These are phyloP conservation scores for Oncorhynchus gorbuscha DNA, from an alignment of 2,113 vertebrate genomes.

Conservation along the genomic window DNA sequence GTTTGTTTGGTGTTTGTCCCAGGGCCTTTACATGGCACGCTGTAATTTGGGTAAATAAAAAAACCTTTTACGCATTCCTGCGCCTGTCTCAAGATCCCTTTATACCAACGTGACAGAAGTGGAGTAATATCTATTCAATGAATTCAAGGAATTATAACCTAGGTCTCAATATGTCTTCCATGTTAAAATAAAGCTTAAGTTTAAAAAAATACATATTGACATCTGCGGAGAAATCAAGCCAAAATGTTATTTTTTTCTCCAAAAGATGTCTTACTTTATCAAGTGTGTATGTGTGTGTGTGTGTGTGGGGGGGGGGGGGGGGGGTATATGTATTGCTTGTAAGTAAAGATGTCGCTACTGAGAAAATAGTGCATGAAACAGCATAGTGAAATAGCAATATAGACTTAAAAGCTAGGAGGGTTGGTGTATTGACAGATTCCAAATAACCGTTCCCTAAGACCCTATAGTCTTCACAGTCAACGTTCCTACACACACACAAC, in stretches of 20 bases:
- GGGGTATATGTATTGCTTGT: too few relatives aligned
- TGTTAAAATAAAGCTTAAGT: too few relatives aligned
- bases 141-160: too few relatives aligned
- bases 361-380: not conserved
- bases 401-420: not conserved
- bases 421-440: conserved; percentile 9
- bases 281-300: too few relatives aligned
- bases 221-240: not conserved
- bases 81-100: too few relatives aligned
- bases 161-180: too few relatives aligned
- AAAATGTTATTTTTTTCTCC: not conserved
- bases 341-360: not conserved
- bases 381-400: not conserved
- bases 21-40: too few relatives aligned
- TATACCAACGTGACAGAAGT: too few relatives aligned
- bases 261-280: not conserved
- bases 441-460: not conserved
- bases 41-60: too few relatives aligned
- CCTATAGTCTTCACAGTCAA: not conserved
- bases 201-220: not conserved
- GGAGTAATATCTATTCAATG: not conserved
- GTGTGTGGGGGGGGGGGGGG: too few relatives aligned
- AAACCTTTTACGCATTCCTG: too few relatives aligned
- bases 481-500: not conserved
- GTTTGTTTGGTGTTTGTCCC: too few relatives aligned